Evolutionary conservation across 2,797 vertebrate species (phyloP).

Genomic region (Diplodus sargus): DNA sequence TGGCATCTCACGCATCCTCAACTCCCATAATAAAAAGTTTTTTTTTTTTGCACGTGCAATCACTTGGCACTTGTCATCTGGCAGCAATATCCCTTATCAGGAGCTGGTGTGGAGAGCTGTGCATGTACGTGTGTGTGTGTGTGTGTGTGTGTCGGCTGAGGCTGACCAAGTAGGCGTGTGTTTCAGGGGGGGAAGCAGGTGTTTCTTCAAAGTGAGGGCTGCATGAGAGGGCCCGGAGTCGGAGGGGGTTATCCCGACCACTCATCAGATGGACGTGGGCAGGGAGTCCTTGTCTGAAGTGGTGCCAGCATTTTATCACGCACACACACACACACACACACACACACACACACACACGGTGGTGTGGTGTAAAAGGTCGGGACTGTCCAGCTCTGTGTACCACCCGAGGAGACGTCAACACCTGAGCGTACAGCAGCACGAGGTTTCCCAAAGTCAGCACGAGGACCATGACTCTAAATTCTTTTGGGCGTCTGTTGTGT

Average conservation of each 20-base stretch:
- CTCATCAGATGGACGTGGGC: slow-evolving; percentile 47
- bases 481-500: slow-evolving; percentile 17
- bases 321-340: slow-evolving; percentile 27
- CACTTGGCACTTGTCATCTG: slow-evolving; percentile 68
- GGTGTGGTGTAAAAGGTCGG: slow-evolving; percentile 62
- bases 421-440: slow-evolving; percentile 50
- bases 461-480: slow-evolving; percentile 34
- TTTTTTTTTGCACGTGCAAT: slow-evolving; percentile 52
- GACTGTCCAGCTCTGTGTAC: slow-evolving; percentile 46
- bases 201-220: slow-evolving; percentile 79
- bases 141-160: background rate
- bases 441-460: slow-evolving; percentile 27
- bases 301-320: slow-evolving; percentile 64
- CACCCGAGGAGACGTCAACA: slow-evolving; percentile 54
- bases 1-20: slow-evolving; percentile 16
- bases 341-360: slow-evolving; percentile 5
- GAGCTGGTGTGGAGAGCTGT: slow-evolving; percentile 41
- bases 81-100: slow-evolving; percentile 74
- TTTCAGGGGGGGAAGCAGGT: slow-evolving; percentile 66
- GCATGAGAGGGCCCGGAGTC: slow-evolving; percentile 40
- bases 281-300: slow-evolving; percentile 65
- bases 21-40: slow-evolving; percentile 19
- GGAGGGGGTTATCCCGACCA: slow-evolving; percentile 59
- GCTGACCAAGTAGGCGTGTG: slow-evolving; percentile 3
- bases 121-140: slow-evolving; percentile 4